Conservation (phyloP, 2,113 vertebrate genomes). For the Falcunculus frontatus region DNA sequence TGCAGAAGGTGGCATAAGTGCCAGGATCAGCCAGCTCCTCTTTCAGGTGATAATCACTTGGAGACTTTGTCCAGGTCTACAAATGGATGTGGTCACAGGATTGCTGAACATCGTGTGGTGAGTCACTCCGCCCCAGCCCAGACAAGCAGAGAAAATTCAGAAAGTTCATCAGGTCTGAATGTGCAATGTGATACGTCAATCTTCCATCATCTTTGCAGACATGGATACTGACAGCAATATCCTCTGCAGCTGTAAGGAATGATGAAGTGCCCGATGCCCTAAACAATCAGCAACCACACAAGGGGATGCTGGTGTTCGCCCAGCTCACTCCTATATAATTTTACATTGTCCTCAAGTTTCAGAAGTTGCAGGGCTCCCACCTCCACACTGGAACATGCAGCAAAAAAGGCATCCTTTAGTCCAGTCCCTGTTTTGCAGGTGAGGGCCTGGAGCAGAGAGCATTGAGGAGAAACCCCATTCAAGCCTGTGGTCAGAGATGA, state of each 20-base stretch:
- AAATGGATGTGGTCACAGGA: not conserved
- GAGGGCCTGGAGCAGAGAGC: not conserved
- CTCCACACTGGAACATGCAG: rapidly evolving
- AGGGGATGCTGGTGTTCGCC: not conserved
- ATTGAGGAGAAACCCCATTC: not conserved
- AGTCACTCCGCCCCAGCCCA: not conserved
- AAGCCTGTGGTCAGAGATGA: not conserved
- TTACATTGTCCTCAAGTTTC: not conserved
- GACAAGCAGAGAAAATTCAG: not conserved
- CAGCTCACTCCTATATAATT: not conserved
- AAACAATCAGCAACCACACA: not conserved
- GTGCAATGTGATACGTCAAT: rapidly evolving
- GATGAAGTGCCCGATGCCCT: rapidly evolving
- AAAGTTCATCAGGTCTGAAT: not conserved
- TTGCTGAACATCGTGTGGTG: rapidly evolving
- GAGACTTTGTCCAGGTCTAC: not conserved
- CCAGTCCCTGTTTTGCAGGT: not conserved
- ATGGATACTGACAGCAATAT: not conserved
- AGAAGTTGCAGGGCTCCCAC: not conserved
- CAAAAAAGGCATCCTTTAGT: not conserved
- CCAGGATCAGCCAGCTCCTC: not conserved
- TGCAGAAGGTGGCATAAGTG: not conserved
- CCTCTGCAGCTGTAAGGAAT: not conserved
- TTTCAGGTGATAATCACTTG: not conserved
- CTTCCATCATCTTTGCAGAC: not conserved